Percentiles rank a stretch among this genome's conserved stretches.
Evolutionary conservation across 2,888 invertebrate species (phyloP).

Genomic region (Gryllus longicercus): DNA sequence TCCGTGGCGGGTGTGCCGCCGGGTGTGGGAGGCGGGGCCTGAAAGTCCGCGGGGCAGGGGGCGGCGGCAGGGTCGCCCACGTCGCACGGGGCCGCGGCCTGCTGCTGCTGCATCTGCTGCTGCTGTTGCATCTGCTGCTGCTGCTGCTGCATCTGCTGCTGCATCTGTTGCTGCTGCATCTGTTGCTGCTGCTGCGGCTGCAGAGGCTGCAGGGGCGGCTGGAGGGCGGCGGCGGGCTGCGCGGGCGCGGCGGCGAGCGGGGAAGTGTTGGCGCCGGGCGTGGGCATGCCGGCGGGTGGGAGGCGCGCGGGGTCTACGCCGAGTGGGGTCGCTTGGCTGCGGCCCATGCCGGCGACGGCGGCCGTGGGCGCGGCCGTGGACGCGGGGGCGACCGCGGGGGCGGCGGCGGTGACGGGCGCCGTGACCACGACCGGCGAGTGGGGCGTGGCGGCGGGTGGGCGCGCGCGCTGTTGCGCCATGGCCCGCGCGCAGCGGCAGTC

Average conservation of each 20-base stretch:
- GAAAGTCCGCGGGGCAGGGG: too few species aligned
- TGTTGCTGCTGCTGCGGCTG: neutral
- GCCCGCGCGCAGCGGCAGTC: constrained; percentile 3
- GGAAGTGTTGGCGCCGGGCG: neutral
- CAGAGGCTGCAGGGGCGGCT: neutral
- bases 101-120: neutral
- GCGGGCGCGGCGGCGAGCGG: neutral
- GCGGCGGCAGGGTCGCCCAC: neutral
- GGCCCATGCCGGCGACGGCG: neutral
- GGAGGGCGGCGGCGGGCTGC: neutral
- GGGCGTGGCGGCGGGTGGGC: neutral
- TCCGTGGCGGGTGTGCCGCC: too few species aligned
- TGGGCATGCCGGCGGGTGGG: neutral
- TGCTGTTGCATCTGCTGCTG: neutral
- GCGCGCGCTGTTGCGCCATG: neutral
- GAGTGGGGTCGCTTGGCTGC: neutral
- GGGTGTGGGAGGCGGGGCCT: too few species aligned
- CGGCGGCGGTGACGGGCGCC: neutral
- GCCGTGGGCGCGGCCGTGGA: neutral
- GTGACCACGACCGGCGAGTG: neutral
- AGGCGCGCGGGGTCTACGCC: neutral
- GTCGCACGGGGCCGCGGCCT: neutral
- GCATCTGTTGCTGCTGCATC: neutral
- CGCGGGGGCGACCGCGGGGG: neutral
- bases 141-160: neutral